A percentile compares a stretch with the other conserved stretches of the same genome.
Evolutionary conservation across 2,113 vertebrate species (phyloP).

Genomic region (Suricata suricatta): DNA sequence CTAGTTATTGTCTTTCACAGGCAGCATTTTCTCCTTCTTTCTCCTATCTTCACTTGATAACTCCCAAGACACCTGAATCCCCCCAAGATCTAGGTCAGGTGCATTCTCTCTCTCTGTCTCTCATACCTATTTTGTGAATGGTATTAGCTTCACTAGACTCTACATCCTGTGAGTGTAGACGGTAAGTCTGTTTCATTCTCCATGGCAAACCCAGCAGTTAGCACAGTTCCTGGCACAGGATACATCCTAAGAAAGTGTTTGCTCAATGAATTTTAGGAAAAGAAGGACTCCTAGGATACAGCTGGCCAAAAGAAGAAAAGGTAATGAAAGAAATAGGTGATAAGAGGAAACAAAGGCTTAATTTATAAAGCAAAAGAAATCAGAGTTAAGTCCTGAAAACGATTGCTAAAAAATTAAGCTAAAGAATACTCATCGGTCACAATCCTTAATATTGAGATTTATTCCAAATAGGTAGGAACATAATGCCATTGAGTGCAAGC

Average conservation of each 20-base stretch:
- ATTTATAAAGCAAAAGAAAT: slow-evolving; percentile 26
- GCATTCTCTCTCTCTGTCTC: not conserved
- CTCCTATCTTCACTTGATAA: not conserved
- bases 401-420: slow-evolving; percentile 1
- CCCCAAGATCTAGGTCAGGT: not conserved
- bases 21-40: not conserved
- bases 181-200: not conserved
- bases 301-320: not conserved
- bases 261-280: not conserved
- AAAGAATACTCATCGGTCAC: not conserved
- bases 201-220: not conserved
- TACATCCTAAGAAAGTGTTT: not conserved
- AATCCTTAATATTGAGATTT: not conserved
- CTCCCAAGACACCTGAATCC: not conserved
- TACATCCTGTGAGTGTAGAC: not conserved
- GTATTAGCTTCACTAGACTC: not conserved
- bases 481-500: not conserved
- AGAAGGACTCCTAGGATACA: not conserved
- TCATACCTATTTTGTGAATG: not conserved
- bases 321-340: not conserved
- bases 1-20: not conserved
- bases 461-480: slow-evolving; percentile 9
- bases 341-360: not conserved
- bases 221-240: not conserved
- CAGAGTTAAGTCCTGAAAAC: slow-evolving; percentile 8